A percentile compares a stretch with the other conserved stretches of the same genome.
phyloP scores from a whole-genome alignment of 1,140 invertebrate genomes.

The Musca vetustissima region DNA sequence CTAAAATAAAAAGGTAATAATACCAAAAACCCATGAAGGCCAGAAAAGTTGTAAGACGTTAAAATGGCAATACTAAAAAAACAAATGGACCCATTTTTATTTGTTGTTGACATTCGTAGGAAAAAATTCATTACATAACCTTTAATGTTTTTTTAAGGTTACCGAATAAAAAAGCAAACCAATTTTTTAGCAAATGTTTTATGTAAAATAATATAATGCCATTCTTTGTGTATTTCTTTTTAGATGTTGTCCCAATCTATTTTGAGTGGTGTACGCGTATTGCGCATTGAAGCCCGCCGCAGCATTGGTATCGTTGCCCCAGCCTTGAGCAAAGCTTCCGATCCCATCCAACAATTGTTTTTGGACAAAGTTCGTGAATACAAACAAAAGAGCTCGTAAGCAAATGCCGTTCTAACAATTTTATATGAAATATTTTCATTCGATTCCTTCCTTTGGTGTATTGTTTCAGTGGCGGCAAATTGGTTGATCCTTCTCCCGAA shows the following conservation, averaged over 20 bases:
- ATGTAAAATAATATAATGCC: not conserved
- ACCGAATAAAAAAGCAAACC: not conserved
- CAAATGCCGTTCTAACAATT: not conserved
- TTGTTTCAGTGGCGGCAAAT: constrained; percentile 68
- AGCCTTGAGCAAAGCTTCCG: constrained; percentile 70
- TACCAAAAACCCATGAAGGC: not conserved
- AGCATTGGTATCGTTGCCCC: constrained; percentile 71
- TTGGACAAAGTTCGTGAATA: constrained; percentile 91
- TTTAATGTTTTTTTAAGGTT: constrained; percentile 24
- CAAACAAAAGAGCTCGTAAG: constrained; percentile 58
- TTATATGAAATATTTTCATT: not conserved
- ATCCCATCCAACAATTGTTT: constrained; percentile 93
- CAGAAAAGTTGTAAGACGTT: not conserved
- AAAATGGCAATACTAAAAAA: not conserved
- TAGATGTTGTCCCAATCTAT: constrained; percentile 54
- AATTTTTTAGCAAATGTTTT: not conserved
- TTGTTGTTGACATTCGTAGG: not conserved
- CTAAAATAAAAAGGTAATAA: constrained; percentile 8
- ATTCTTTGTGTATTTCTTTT: not conserved
- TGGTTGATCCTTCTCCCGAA: constrained; percentile 79
- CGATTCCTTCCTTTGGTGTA: not conserved
- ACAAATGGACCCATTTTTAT: not conserved
- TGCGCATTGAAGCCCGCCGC: constrained; percentile 55
- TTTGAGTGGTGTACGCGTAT: constrained; percentile 42
- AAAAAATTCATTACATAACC: constrained; percentile 17